phyloP scores from a whole-genome alignment of 2,888 invertebrate species.

The Drosophila koepferae region DNA sequence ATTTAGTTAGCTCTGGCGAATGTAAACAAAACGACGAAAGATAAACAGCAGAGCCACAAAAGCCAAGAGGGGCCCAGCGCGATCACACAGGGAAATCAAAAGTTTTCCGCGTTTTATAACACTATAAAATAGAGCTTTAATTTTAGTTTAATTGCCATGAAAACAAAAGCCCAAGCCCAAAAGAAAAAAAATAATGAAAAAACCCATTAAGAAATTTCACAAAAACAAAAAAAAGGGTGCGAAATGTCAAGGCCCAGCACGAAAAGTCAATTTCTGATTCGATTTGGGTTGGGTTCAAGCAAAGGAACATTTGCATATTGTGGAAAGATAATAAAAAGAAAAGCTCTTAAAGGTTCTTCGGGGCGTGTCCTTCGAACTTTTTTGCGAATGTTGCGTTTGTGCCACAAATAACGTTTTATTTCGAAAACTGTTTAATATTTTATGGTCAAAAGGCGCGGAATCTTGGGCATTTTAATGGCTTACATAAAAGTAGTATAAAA shows the following conservation, averaged over 20 bases:
- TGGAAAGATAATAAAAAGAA: slow-evolving; percentile 1
- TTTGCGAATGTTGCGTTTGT: slow-evolving; percentile 45
- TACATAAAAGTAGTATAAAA: not conserved
- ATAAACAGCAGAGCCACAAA: slow-evolving; percentile 75
- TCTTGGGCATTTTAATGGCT: not conserved
- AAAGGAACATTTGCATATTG: slow-evolving; percentile 57
- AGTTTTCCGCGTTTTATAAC: slow-evolving; percentile 2
- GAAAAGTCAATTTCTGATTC: slow-evolving; percentile 17
- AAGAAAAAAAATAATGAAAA: not conserved
- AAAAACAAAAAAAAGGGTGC: slow-evolving; percentile 9
- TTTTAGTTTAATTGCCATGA: slow-evolving; percentile 44
- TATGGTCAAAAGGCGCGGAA: slow-evolving; percentile 15
- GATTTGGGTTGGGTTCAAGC: slow-evolving; percentile 26
- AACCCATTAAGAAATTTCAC: slow-evolving; percentile 45
- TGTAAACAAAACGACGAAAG: slow-evolving; percentile 76
- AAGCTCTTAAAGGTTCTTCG: slow-evolving; percentile 16
- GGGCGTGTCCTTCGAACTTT: slow-evolving; percentile 52
- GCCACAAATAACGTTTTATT: slow-evolving; percentile 62
- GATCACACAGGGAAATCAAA: slow-evolving; percentile 3
- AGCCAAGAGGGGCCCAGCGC: slow-evolving; percentile 17
- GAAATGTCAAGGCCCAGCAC: slow-evolving; percentile 63
- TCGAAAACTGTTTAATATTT: slow-evolving; percentile 48
- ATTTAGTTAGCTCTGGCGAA: slow-evolving; percentile 51
- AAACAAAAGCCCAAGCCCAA: not conserved
- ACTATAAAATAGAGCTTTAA: slow-evolving; percentile 20